These are phyloP conservation scores for Cacoxenus indagator DNA, from an alignment of 2,888 invertebrate species.

Conservation along the genomic window DNA sequence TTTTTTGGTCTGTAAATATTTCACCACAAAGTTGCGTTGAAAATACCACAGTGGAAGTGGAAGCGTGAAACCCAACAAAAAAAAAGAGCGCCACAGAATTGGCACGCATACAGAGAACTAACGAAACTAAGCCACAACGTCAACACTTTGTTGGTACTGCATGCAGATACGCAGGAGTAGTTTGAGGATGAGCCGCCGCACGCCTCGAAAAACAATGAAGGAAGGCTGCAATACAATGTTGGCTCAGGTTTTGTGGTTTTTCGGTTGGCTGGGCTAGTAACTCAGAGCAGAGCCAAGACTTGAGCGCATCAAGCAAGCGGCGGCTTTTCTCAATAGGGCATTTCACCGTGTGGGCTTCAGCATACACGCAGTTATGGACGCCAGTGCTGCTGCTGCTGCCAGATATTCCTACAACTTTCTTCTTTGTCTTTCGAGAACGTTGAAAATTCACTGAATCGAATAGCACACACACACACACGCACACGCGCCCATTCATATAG, in stretches of 20 bases:
- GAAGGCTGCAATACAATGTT: slow-evolving; percentile 48
- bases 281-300: background rate
- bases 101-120: background rate
- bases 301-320: background rate
- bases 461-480: background rate
- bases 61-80: slow-evolving; percentile 41
- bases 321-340: slow-evolving; percentile 9
- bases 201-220: background rate
- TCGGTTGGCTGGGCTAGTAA: background rate
- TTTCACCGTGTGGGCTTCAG: slow-evolving; percentile 3
- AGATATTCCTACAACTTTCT: slow-evolving; percentile 2
- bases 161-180: too few species aligned
- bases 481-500: slow-evolving; percentile 25
- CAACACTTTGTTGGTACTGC: too few species aligned
- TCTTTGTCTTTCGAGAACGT: slow-evolving; percentile 11
- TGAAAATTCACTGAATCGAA: background rate
- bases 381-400: background rate
- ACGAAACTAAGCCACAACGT: background rate
- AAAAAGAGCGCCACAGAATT: background rate
- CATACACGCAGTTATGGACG: background rate
- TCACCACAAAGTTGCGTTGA: slow-evolving; percentile 10
- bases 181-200: too few species aligned
- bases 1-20: background rate
- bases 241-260: slow-evolving; percentile 52
- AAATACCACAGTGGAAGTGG: slow-evolving; percentile 13